Conservation (phyloP, 2,797 vertebrate species). For the Glossophaga mutica region DNA sequence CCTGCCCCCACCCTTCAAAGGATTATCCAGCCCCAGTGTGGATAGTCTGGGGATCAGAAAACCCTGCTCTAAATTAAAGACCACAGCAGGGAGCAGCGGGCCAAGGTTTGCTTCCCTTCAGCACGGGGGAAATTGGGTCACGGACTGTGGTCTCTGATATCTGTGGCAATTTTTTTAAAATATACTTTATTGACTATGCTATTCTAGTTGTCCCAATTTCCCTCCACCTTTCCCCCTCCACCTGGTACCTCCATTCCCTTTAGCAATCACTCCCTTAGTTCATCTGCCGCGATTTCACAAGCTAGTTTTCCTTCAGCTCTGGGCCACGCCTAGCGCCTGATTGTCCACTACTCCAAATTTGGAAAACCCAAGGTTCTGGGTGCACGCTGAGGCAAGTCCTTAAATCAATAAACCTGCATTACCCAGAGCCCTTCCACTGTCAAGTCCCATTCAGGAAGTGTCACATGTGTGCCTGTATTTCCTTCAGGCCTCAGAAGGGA, state of each 20-base stretch:
- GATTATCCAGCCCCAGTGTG: not conserved
- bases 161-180: not conserved
- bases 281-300: not conserved
- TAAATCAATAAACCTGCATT: not conserved
- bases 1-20: not conserved
- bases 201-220: not conserved
- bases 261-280: not conserved
- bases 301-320: accelerated
- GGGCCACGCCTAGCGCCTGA: not conserved
- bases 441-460: not conserved
- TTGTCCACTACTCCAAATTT: not conserved
- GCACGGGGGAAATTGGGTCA: accelerated
- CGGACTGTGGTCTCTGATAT: not conserved
- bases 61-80: not conserved
- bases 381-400: not conserved
- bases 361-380: not conserved
- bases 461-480: not conserved
- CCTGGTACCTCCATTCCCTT: not conserved
- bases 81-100: not conserved
- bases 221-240: accelerated
- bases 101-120: not conserved
- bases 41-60: not conserved
- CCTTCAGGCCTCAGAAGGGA: not conserved
- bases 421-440: not conserved
- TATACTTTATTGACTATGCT: not conserved